Evolutionary conservation across 2,113 vertebrate genomes (phyloP), one percentile per base, ranked within the genome.

Genomic region (Pseudorectes ferrugineus): DNA sequence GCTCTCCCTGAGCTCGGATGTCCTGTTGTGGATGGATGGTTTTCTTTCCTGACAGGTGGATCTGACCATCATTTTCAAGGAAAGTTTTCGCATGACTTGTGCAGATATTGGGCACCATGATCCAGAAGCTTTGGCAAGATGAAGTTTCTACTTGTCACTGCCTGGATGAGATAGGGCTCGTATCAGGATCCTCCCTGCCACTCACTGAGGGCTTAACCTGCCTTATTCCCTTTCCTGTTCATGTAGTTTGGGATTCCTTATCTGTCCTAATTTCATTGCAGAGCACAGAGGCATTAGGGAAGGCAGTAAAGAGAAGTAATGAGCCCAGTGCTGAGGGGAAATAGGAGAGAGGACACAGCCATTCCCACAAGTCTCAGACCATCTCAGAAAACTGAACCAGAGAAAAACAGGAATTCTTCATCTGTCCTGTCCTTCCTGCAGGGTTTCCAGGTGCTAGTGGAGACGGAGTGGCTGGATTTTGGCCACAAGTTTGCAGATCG

Each of bases 401-500:
- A 54, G 38, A 0, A 45, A 86, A 75, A 17, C 0, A 42, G n/a
- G n/a, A 63, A 22, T 57, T 77, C 78, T 67, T 84, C 59, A 73
- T 40, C 31, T 86, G 9, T 71, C 1, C 54, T 91, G 31, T 94
- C 12, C 6, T 73, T 80, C 55, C 85, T 57, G 17, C 97, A 99
- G 99, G 99, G 99, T 93, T 99, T 99, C 97, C 99, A 99, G 97
- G 99, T 99, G 93, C 98, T 99, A 46, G 99, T 99, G 97, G 99
- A 99, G 97, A 99, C 97, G 0, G 99, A 99, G 92, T 99, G 99
- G 99, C 97, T 99, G 92, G 99, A 99, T 95, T 99, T 99, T 79
- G 99, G 99, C 54, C 99, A 99, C 94, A 99, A 99, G 93, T 99
- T 99, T 97, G 99, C 98, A 3, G 99, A 99, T 95, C 99, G 99